phyloP scores from a whole-genome alignment of 2,113 vertebrate species.

The Oceanites oceanicus region DNA sequence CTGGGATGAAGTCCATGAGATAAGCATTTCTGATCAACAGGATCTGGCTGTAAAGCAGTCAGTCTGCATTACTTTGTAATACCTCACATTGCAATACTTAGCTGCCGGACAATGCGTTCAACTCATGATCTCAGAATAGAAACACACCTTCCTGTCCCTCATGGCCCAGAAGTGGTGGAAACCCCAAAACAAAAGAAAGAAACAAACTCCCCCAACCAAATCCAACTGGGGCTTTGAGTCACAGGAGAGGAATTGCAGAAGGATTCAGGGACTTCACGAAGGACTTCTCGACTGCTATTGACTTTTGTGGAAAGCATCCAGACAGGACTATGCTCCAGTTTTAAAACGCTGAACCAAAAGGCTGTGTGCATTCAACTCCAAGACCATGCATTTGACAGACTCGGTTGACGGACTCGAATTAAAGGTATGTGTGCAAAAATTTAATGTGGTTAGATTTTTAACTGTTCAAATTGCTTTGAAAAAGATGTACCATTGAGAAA shows the following conservation, averaged over 20 bases:
- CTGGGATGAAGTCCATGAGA: neutral
- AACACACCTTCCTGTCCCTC: neutral
- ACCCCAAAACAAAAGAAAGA: neutral
- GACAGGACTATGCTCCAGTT: neutral
- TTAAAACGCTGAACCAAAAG: neutral
- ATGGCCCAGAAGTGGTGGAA: neutral
- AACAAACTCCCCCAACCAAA: neutral
- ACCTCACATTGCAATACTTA: neutral
- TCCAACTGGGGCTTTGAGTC: neutral
- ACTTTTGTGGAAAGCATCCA: neutral
- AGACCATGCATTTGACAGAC: neutral
- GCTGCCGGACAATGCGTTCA: neutral
- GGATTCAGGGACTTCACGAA: neutral
- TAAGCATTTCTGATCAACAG: neutral
- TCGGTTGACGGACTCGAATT: fast-evolving
- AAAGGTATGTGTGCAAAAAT: neutral
- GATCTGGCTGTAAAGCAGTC: neutral
- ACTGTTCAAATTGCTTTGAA: neutral
- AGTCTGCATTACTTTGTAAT: neutral
- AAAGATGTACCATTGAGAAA: neutral
- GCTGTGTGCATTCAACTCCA: neutral
- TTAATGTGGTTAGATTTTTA: neutral
- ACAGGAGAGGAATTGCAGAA: neutral
- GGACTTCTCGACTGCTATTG: neutral
- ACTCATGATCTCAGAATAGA: neutral